Conservation (phyloP, 2,888 invertebrate species). For the Sussaba pulchella region DNA sequence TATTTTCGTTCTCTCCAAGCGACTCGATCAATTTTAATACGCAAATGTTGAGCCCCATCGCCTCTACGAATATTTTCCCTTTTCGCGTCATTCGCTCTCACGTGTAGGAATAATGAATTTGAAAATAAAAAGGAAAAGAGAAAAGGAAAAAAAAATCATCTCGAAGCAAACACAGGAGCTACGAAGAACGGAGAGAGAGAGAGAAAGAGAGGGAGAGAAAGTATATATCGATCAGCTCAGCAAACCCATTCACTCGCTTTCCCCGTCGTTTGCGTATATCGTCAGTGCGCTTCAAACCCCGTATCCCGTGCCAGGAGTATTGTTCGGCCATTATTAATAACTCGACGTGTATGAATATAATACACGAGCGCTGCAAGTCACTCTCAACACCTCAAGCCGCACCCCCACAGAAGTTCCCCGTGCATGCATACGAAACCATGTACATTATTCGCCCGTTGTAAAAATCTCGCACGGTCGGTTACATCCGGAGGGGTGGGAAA, state of each 20-base stretch:
- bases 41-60: constrained; percentile 1
- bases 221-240: constrained; percentile 34
- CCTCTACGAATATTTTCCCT: neutral
- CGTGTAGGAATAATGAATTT: constrained; percentile 16
- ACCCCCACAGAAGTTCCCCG: too few relatives aligned
- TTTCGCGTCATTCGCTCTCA: neutral
- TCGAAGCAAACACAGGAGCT: constrained; percentile 18
- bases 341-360: neutral
- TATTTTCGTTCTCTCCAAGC: neutral
- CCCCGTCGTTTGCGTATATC: neutral
- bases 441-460: constrained; percentile 32
- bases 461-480: constrained; percentile 22
- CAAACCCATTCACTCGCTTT: constrained; percentile 38
- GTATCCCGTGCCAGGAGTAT: constrained; percentile 25
- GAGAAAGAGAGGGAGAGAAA: too few relatives aligned
- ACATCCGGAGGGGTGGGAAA: neutral
- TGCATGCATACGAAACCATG: neutral
- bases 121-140: constrained; percentile 17
- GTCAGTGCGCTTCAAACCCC: constrained; percentile 14
- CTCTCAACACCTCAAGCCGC: constrained; percentile 6
- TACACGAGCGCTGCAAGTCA: constrained; percentile 25
- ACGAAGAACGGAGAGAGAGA: too few relatives aligned
- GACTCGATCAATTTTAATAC: constrained; percentile 66
- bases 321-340: constrained; percentile 53
- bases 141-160: constrained; percentile 19